Base-by-base conservation (phyloP, 2,797 vertebrate genomes). In the Distichodus sexfasciatus region DNA sequence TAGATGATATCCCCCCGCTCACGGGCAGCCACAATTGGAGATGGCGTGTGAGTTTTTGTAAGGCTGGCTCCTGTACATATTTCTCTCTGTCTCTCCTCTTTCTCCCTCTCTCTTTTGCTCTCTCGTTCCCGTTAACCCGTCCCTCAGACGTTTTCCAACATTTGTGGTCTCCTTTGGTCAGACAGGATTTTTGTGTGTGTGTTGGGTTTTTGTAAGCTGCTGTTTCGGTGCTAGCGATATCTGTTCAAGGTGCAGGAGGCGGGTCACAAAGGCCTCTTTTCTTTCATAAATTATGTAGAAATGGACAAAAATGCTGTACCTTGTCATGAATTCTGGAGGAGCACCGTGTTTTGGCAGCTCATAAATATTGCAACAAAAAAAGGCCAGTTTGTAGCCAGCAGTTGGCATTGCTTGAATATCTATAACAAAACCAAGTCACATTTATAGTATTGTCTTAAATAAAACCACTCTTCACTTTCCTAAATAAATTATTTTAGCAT, bases 1-100 rank as follows among this genome's bases (percentile, higher is more conserved):
- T 99, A 96, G 95, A 99, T 98, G 95, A 95, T 92, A 93, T 89
- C 88, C 91, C 89, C 64, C 69, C 71, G 41, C 69, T 54, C 76
- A 62, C 72, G 72, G 38, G 64, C 78, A 76, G 90, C 91, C 92
- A 88, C 93, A 91, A 91, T 91, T 87, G 92, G 91, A 92, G 91
- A 90, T 92, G 90, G 90, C 90, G 88, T 89, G 90, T 91, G 88
- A 92, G 92, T 92, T 93, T 93, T 92, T 87, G 90, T 90, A 88
- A 89, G 90, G 85, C 79, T 88, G 80, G 85, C 84, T 92, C 87
- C 89, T 85, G 85, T 87, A 87, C 90, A 92, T 91, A 91, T 92
- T 78, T 72, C 50, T 65, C 57, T 69, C 26, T 60, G 23, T 29
- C 87, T 90, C 91, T 91, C 91, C 38, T 38, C 29, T 55, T 41